Base-by-base conservation (phyloP, 2,113 vertebrate genomes). In the Anthoscopus minutus region DNA sequence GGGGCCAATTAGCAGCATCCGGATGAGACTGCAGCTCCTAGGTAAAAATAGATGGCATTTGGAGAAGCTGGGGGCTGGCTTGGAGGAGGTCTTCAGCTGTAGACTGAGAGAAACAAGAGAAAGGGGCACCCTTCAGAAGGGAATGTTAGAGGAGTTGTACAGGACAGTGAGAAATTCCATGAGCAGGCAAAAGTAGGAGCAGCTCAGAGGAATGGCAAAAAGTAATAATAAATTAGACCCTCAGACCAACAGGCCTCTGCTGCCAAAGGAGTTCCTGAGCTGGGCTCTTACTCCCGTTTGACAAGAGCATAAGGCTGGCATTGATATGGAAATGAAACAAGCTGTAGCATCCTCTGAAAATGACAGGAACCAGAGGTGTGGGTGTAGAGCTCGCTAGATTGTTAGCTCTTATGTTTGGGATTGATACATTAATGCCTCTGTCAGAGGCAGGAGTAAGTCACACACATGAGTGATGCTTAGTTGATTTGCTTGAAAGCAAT, bases 21-120 rank as follows among this genome's bases (percentile, higher is more conserved):
- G 72, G 96, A 81, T 81, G 92, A 94, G 95, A 64, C 7, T 8
- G 67, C 94, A 90, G 86, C 0, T 44, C 94, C 76, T 94, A 9
- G 91, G 92, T 95, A 96, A 96, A 96, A 96, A 96, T 95, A 96
- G 96, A 86, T 94, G 95, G 94, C 94, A 93, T 96, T 96, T 96
- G 96, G 82, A 93, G 92, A 81, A 96, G 88, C 87, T 92, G 90
- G 90, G 81, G 90, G 88, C 70, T 94, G 88, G 42, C 64, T 60
- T 69, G 74, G 85, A 77, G 93, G 88, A 89, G 81, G 81, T 87
- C 91, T 88, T 91, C 33, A 66, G 88, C 94, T 90, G 31, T 48
- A 84, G 86, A 64, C 72, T 57, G 79, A 51, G 82, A 83, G 69
- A 80, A 93, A 45, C 40, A 37, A 79, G 86, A 53, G 58, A 62